Base-by-base conservation (phyloP, 2,888 invertebrate species). In the Stenchaetothrips biformis region DNA sequence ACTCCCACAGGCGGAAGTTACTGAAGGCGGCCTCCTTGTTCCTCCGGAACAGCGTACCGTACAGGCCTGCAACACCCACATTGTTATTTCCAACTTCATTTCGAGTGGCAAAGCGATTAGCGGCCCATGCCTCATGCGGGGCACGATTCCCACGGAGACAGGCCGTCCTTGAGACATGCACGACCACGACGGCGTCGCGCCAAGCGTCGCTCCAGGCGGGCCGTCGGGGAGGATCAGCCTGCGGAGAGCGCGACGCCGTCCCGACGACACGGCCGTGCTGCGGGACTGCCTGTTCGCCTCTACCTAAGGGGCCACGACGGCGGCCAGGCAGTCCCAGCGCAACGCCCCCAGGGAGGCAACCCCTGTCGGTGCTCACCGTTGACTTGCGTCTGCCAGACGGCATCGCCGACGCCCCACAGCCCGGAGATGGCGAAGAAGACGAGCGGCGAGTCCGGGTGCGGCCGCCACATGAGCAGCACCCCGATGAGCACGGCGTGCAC, bases 301-400 rank as follows among this genome's bases (percentile, higher is more conserved):
- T n/a, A n/a, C 37, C 2, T 37, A 1, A 37, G 37, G 37, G 37
- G 37, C 37, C n/a, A n/a, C n/a, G n/a, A n/a, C n/a, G n/a, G n/a
- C n/a, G n/a, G n/a, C n/a, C n/a, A n/a, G n/a, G n/a, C n/a, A n/a
- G n/a, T n/a, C n/a, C n/a, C n/a, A n/a, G n/a, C n/a, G n/a, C n/a
- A n/a, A n/a, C n/a, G n/a, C n/a, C n/a, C n/a, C n/a, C n/a, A n/a
- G n/a, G n/a, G n/a, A n/a, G n/a, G n/a, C n/a, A n/a, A n/a, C n/a
- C n/a, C n/a, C n/a, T n/a, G n/a, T n/a, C n/a, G n/a, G n/a, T n/a
- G n/a, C n/a, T 90, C 86, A 94, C 97, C 96, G 86, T 97, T 97
- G 80, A 98, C 93, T 88, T 97, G 97, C 2, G 97, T 98, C 87
- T 97, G 97, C 96, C 97, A 97, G 0, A 98, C 95, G n/a, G 96